Evolutionary conservation across 2,888 invertebrate species (phyloP).

Genomic region (Phlogophora meticulosa): DNA sequence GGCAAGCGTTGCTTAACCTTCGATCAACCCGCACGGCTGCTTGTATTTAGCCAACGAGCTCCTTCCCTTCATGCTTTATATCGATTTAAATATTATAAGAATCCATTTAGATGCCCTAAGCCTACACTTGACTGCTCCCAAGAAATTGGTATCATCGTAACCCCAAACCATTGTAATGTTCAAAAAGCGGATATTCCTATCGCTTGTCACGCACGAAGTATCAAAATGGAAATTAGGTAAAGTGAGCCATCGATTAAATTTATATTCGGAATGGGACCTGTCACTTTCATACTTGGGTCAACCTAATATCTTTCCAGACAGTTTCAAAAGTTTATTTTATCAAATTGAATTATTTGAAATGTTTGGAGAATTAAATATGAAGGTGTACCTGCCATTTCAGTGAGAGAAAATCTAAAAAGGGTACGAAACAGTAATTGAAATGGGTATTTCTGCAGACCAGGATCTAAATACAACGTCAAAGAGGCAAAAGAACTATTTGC

Average conservation of each 20-base stretch:
- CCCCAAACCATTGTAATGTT: constrained; percentile 12
- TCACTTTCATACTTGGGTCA: constrained; percentile 42
- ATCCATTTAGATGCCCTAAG: background rate
- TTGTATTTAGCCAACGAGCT: no score
- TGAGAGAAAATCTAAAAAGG: background rate
- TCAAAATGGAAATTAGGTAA: constrained; percentile 37
- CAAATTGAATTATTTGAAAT: constrained; percentile 34
- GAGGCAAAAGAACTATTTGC: constrained; percentile 22
- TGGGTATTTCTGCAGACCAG: constrained; percentile 9
- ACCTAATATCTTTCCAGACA: constrained; percentile 41
- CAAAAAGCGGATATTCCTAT: constrained; percentile 33
- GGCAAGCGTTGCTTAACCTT: no score
- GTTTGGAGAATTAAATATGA: constrained; percentile 10
- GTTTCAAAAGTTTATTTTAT: constrained; percentile 27
- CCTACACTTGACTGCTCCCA: background rate
- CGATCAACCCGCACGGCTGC: no score
- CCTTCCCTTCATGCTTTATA: no score
- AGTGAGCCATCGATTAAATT: constrained; percentile 45
- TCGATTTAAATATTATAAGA: background rate
- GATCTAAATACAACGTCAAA: constrained; percentile 29
- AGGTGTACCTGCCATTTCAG: background rate
- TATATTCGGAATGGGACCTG: constrained; percentile 30
- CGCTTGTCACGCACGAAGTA: constrained; percentile 37
- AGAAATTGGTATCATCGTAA: constrained; percentile 8
- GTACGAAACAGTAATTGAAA: constrained; percentile 17